Conservation (phyloP, 2,888 invertebrate species). For the Cerastis leucographa region DNA sequence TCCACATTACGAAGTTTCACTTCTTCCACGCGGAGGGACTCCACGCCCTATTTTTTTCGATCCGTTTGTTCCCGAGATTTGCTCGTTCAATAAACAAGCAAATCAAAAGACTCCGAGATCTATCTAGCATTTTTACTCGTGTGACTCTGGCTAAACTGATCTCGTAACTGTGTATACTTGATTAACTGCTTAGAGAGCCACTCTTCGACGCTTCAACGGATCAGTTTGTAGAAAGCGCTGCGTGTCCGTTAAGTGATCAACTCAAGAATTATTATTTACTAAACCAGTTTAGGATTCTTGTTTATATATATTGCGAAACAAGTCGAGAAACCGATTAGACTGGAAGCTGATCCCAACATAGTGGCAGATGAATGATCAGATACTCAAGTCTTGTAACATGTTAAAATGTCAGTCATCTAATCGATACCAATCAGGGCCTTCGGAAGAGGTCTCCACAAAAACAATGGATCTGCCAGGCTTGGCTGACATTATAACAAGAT, state of each 20-base stretch:
- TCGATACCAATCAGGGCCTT: slow-evolving; percentile 6
- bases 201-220: background rate
- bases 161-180: background rate
- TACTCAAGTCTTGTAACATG: too few species aligned
- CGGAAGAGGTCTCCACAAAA: slow-evolving; percentile 25
- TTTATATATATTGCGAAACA: slow-evolving; percentile 13
- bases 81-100: too few species aligned
- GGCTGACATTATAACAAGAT: slow-evolving; percentile 23
- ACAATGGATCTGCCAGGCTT: slow-evolving; percentile 20
- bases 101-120: background rate
- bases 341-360: too few species aligned
- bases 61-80: too few species aligned
- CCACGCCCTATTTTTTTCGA: too few species aligned
- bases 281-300: slow-evolving; percentile 46
- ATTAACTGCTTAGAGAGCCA: background rate
- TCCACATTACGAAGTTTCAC: too few species aligned
- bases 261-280: slow-evolving; percentile 34
- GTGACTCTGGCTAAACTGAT: background rate
- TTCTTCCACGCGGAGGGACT: too few species aligned
- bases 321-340: slow-evolving; percentile 3
- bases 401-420: too few species aligned
- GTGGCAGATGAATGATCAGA: too few species aligned
- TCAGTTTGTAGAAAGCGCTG: slow-evolving; percentile 33
- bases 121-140: background rate
- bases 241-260: slow-evolving; percentile 7